Percentiles rank a stretch among this genome's conserved stretches.
Evolutionary conservation across 1,140 invertebrate species (phyloP).

Genomic region (Tetramorium parvispinum): DNA sequence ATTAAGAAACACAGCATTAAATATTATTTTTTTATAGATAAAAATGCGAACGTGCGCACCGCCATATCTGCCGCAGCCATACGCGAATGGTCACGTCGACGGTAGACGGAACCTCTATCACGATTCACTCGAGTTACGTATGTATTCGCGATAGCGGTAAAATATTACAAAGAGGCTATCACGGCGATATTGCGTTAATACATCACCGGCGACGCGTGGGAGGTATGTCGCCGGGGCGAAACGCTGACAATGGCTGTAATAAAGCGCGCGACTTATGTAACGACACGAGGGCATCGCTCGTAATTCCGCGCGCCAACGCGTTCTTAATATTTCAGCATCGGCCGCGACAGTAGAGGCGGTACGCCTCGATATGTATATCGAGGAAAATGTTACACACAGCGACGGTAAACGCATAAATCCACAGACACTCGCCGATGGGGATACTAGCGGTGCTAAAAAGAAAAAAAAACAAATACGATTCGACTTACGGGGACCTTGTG

Average conservation of each 20-base stretch:
- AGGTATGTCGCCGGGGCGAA: slow-evolving; percentile 27
- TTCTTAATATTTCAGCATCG: slow-evolving; percentile 55
- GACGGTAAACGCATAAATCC: slow-evolving; percentile 63
- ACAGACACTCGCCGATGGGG: slow-evolving; percentile 34
- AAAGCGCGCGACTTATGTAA: slow-evolving; percentile 61
- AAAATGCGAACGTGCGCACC: slow-evolving; percentile 9
- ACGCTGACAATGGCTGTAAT: slow-evolving; percentile 58
- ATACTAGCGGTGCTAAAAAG: slow-evolving; percentile 68
- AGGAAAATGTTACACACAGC: slow-evolving; percentile 58
- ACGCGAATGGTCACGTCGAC: neutral
- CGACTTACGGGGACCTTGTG: slow-evolving; percentile 52
- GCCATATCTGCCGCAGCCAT: neutral
- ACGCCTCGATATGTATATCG: slow-evolving; percentile 22
- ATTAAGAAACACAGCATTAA: neutral
- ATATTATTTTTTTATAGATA: neutral
- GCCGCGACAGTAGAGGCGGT: slow-evolving; percentile 4
- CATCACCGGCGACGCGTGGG: slow-evolving; percentile 48
- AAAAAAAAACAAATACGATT: slow-evolving; percentile 23
- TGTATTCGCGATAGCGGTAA: slow-evolving; percentile 47
- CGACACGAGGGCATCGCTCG: slow-evolving; percentile 44
- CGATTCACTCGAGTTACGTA: slow-evolving; percentile 42
- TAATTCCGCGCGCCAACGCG: slow-evolving; percentile 52
- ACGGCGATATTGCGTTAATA: slow-evolving; percentile 56
- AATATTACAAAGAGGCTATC: slow-evolving; percentile 54
- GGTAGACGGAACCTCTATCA: slow-evolving; percentile 27